Base-by-base conservation (phyloP, 2,888 invertebrate species). In the Papilio demoleus region DNA sequence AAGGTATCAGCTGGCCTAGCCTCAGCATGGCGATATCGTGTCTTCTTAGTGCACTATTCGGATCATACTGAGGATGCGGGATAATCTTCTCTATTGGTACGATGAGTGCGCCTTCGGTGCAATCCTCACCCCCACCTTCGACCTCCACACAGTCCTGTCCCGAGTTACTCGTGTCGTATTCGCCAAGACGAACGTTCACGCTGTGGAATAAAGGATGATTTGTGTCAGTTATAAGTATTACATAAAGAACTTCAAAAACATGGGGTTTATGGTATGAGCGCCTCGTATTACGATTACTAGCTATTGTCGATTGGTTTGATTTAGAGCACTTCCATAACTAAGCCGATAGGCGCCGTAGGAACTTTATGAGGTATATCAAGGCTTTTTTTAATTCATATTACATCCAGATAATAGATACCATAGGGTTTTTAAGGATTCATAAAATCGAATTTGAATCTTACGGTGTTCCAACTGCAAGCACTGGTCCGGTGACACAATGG, bases 21-120 rank as follows among this genome's bases (percentile, higher is more conserved):
- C 89, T 86, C 36, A 94, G 77, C 40, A 94, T 73, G 1, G 92
- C 93, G 17, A 94, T 90, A 73, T 94, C 94, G 70, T 88, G 72
- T 42, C 79, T 76, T 65, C 76, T 77, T 14, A 76, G 70, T 0
- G 17, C 9, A 24, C 73, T 73, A 4, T 19, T 67, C 0, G 82
- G 79, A n/a, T 85, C 75, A 79, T 93, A 93, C 0, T 83, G 78
- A 0, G 84, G 82, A 73, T 94, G 93, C 0, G 88, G 78, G 42
- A 90, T 88, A 45, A 79, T 79, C 63, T 81, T 79, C 65, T 86
- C 87, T 4, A 92, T 88, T 22, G 84, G 80, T 19, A 93, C 81
- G 40, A 82, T 79, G 59, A 86, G 76, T 0, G 84, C 80, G 2
- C 84, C 84, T 0, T 89, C 85, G 0, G 88, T 89, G 76, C 93